Evolutionary conservation across 2,888 invertebrate genomes (phyloP).

Genomic region (Hydropsyche betteni): DNA sequence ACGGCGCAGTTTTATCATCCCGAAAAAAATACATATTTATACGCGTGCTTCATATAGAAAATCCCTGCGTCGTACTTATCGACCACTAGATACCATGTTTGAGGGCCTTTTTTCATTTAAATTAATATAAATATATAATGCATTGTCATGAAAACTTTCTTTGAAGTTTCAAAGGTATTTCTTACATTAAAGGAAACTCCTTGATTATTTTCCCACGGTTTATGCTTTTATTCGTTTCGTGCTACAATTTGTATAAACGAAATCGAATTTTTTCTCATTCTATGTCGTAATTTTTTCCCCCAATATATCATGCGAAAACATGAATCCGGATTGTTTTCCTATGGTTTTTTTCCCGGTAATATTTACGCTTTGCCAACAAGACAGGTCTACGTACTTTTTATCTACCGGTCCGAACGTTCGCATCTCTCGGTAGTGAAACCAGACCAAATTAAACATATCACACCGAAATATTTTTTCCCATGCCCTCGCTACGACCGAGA

Average conservation of each 20-base stretch:
- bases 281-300: too few relatives aligned
- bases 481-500: neutral
- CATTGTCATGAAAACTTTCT: too few relatives aligned
- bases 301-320: constrained; percentile 9
- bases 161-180: too few relatives aligned
- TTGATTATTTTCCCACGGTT: too few relatives aligned
- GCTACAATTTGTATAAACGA: neutral
- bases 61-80: constrained; percentile 18
- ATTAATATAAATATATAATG: too few relatives aligned
- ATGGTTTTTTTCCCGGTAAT: constrained; percentile 31
- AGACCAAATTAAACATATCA: too few relatives aligned
- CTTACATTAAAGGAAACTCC: too few relatives aligned
- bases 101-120: too few relatives aligned
- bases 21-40: constrained; percentile 15
- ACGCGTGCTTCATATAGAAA: constrained; percentile 10
- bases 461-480: too few relatives aligned
- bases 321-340: constrained; percentile 37
- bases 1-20: constrained; percentile 32
- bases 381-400: constrained; percentile 37
- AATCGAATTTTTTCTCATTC: too few relatives aligned
- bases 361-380: constrained; percentile 38
- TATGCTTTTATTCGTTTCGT: neutral
- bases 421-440: constrained; percentile 6
- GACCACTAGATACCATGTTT: neutral
- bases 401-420: constrained; percentile 30